These are phyloP conservation scores for Perodicticus potto DNA, from an alignment of 2,797 vertebrate species.

Conservation along the genomic window DNA sequence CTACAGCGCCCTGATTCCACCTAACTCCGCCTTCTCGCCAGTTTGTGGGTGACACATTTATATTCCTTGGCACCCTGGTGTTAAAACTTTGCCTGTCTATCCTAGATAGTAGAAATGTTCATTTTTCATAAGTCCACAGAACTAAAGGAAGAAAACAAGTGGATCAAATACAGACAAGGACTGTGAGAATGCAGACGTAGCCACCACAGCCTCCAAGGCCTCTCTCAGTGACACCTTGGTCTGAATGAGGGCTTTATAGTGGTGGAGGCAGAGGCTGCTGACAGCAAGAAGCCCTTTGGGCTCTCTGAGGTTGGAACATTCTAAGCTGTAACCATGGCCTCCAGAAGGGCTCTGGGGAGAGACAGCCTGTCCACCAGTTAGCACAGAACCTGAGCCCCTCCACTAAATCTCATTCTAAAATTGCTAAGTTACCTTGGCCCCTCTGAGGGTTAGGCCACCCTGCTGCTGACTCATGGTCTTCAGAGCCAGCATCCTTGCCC, in stretches of 20 bases:
- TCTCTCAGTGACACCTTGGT: constrained; percentile 80
- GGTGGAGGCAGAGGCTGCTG: constrained; percentile 67
- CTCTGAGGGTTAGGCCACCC: background rate
- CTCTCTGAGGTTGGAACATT: constrained; percentile 66
- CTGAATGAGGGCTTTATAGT: constrained; percentile 84
- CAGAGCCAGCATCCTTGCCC: background rate
- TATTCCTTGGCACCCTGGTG: background rate
- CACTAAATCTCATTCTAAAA: background rate
- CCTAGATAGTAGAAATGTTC: background rate
- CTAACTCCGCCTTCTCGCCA: background rate
- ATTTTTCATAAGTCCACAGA: background rate
- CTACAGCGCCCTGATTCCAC: background rate
- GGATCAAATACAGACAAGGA: background rate
- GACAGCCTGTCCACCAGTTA: background rate
- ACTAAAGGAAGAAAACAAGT: no score
- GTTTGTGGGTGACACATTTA: background rate
- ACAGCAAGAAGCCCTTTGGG: constrained; percentile 55
- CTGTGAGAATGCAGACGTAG: background rate
- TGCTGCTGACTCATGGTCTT: background rate
- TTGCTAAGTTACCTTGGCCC: background rate
- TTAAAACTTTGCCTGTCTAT: background rate
- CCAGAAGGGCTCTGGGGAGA: constrained; percentile 72
- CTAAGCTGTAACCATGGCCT: constrained; percentile 39
- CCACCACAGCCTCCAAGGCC: fast-evolving
- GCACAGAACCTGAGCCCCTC: no score